phyloP scores from a whole-genome alignment of 2,113 vertebrate species.

The Panthera leo region DNA sequence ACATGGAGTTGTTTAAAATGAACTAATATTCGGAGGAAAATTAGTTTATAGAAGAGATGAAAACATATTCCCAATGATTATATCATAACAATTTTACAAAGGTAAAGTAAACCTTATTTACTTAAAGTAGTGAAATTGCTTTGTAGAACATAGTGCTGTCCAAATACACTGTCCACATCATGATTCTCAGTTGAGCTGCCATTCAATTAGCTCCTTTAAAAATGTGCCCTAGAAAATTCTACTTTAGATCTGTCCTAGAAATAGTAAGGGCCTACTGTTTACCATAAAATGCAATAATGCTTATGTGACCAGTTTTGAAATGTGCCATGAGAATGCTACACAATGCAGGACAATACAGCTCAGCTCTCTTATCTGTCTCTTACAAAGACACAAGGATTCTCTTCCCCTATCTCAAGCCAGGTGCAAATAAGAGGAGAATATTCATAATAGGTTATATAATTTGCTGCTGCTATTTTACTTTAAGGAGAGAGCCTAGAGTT shows the following conservation, averaged over 20 bases:
- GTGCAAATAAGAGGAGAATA: not conserved
- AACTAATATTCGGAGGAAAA: not conserved
- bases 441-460: not conserved
- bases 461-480: not conserved
- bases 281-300: not conserved
- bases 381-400: too few relatives aligned
- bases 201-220: not conserved
- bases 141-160: not conserved
- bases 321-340: not conserved
- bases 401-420: not conserved
- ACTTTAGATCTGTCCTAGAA: not conserved
- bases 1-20: not conserved
- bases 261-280: not conserved
- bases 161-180: not conserved
- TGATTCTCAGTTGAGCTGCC: not conserved
- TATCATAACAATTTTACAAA: not conserved
- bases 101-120: not conserved
- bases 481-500: not conserved
- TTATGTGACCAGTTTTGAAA: not conserved
- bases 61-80: not conserved
- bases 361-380: not conserved
- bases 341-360: accelerated
- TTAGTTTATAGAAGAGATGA: not conserved
- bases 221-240: not conserved
- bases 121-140: not conserved